phyloP scores from a whole-genome alignment of 2,113 vertebrate species.

The Corynorhinus townsendii region DNA sequence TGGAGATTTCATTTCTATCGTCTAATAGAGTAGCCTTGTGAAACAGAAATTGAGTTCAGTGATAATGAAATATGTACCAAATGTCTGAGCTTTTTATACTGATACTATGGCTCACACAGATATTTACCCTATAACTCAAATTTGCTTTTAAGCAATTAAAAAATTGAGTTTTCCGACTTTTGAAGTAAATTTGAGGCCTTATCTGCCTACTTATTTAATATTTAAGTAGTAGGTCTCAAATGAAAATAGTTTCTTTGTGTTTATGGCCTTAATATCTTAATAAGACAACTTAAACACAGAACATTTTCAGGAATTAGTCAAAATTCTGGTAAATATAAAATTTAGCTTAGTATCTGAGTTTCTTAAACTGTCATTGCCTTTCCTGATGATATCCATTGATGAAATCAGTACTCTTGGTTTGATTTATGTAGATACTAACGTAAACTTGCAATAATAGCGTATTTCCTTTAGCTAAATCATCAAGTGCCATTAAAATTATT shows the following conservation, averaged over 20 bases:
- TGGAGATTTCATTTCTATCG: neutral
- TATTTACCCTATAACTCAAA: slow-evolving; percentile 11
- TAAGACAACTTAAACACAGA: neutral
- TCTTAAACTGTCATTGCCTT: neutral
- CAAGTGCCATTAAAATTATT: neutral
- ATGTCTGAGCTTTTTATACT: neutral
- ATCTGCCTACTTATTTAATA: neutral
- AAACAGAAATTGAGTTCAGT: neutral
- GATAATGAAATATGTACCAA: neutral
- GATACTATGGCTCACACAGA: neutral
- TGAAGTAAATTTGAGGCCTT: slow-evolving; percentile 8
- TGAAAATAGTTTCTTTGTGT: neutral
- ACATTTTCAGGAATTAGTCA: slow-evolving; percentile 10
- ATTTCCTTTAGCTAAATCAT: slow-evolving; percentile 37
- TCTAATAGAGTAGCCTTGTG: neutral
- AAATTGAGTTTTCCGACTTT: neutral
- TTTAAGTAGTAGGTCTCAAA: neutral
- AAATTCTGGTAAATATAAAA: slow-evolving; percentile 15
- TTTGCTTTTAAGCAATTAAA: neutral
- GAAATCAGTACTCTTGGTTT: slow-evolving; percentile 21
- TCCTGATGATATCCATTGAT: neutral
- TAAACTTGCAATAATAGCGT: neutral
- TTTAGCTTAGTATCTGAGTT: neutral
- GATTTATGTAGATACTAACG: neutral
- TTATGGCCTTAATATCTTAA: neutral